Evolutionary conservation across 1,140 invertebrate species (phyloP).

Genomic region (Planococcus citri): DNA sequence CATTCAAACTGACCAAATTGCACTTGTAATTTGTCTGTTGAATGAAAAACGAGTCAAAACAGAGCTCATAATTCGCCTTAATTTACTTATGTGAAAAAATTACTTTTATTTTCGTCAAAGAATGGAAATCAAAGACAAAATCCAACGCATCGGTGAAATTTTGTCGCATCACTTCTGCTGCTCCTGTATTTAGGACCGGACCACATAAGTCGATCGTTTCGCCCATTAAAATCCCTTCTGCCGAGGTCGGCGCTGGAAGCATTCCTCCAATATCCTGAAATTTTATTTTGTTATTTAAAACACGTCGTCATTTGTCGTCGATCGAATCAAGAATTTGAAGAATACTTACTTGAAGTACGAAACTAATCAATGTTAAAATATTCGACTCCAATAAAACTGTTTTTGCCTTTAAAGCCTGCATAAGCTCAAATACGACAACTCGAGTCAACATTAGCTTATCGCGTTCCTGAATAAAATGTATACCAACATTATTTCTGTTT

Average conservation of each 20-base stretch:
- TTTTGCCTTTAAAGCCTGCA: conserved; percentile 93
- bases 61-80: background rate
- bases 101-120: conserved; percentile 92
- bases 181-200: conserved; percentile 45
- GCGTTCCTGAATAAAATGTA: conserved; percentile 68
- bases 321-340: conserved; percentile 1
- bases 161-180: conserved; percentile 82
- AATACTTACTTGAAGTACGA: conserved; percentile 57
- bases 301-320: too few species aligned
- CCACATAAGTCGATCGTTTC: background rate
- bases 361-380: conserved; percentile 78
- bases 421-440: conserved; percentile 81
- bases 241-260: conserved; percentile 47
- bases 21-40: conserved; percentile 21
- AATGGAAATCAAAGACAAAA: conserved; percentile 91
- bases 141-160: conserved; percentile 90
- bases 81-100: conserved; percentile 23
- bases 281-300: conserved; percentile 22
- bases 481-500: conserved; percentile 23
- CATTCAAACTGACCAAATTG: conserved; percentile 49
- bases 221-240: conserved; percentile 36
- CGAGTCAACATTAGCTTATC: conserved; percentile 85
- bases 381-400: conserved; percentile 85
- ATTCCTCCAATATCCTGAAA: conserved; percentile 64
- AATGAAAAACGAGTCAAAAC: conserved; percentile 14